Conservation (phyloP, 2,113 vertebrate genomes). For the Rhynchopsitta pachyrhyncha region DNA sequence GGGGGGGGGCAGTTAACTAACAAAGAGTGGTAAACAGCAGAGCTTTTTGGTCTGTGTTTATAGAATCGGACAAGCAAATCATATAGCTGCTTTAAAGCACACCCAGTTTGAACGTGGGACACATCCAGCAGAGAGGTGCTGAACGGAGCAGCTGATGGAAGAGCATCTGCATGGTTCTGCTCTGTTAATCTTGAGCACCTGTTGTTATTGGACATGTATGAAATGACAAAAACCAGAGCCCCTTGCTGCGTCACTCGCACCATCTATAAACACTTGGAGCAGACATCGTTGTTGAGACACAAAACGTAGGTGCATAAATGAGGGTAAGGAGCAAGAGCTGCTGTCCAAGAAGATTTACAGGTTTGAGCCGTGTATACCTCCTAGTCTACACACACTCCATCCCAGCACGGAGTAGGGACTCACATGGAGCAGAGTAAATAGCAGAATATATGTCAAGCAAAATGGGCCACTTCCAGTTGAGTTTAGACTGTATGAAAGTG, state of each 20-base stretch:
- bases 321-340: background rate
- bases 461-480: background rate
- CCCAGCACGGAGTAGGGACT: background rate
- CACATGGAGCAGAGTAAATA: background rate
- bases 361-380: background rate
- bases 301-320: background rate
- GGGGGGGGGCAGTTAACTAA: no score
- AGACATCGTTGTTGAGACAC: background rate
- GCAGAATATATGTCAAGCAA: background rate
- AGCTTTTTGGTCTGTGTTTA: background rate
- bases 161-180: background rate
- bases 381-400: background rate
- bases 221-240: background rate
- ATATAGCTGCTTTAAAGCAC: background rate
- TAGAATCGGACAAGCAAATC: no score
- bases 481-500: background rate
- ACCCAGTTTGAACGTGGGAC: fast-evolving
- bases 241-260: background rate
- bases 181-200: background rate
- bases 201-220: background rate
- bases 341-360: background rate
- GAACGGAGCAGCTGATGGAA: fast-evolving
- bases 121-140: background rate
- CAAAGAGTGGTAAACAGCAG: background rate
- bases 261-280: background rate